Base-by-base conservation (phyloP, 2,888 invertebrate species). In the Plusia festucae region DNA sequence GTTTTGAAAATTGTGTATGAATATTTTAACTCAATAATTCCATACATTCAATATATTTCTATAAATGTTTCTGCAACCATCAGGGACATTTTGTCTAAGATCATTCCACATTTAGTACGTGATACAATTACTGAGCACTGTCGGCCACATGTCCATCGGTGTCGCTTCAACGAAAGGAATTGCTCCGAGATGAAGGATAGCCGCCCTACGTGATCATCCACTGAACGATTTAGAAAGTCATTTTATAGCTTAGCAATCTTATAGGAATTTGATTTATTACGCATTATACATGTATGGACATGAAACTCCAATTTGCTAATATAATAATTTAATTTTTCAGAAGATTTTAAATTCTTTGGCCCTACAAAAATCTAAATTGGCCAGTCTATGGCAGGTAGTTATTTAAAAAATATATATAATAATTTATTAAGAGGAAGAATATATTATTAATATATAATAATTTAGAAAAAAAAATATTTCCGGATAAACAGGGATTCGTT, bases 161-260 rank as follows among this genome's bases (percentile, higher is more conserved):
- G 73, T 78, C 81, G 78, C 78, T 74, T 75, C 68, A 73, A 70
- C 76, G 53, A 65, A 79, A 82, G 82, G 83, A 85, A 87, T 85
- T 84, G 80, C 82, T 76, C 62, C 60, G 77, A 83, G 85, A 86
- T 83, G 83, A 80, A 82, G 74, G 63, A 79, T 84, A 81, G 82
- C 84, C 85, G 82, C 80, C 83, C 81, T 87, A 90, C 91, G 91
- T 91, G 91, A 83, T 81, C 78, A 70, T 76, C 68, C 79, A 78
- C 68, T 66, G 73, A 68, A 81, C 86, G 83, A 85, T 89, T 83
- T 85, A 78, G 85, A 82, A 86, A 81, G 87, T 88, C 79, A 82
- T 85, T 82, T 79, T 82, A 80, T 78, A 66, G 75, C 74, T 65
- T 59, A 30, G 75, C 62, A 79, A 82, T 79, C 65, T 77, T 56